Evolutionary conservation across 2,888 invertebrate genomes (phyloP), one percentile per base, ranked within the genome.

Genomic region (Myathropa florea): DNA sequence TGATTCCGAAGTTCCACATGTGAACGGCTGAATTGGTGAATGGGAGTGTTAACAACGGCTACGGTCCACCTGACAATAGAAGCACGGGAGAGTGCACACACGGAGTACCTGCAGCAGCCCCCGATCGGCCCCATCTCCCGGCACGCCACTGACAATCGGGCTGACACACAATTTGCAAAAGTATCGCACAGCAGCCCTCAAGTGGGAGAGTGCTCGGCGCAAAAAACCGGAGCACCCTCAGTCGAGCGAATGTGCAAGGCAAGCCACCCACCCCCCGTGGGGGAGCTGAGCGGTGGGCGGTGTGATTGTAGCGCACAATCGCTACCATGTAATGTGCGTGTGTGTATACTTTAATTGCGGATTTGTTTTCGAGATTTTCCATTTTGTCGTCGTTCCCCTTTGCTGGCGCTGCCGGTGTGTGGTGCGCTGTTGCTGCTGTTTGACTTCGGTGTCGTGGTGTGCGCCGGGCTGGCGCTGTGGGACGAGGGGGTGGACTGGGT

Each of bases 361-460:
- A 83, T 87, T 87, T 87, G 87, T 87, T 87, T 87, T 83, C 83
- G 68, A 87, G 83, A 87, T 87, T 87, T 86, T 83, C 82, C 87
- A 79, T 82, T 83, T 87, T 83, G 70, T 68, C 63, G 80, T 70
- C 76, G 64, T 68, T 23, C 12, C 14, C 9, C 61, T 60, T 73
- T 53, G 77, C 53, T 73, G 72, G 77, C 67, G 68, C 12, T 61
- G 64, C 39, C 33, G 63, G 55, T 78, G 61, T 61, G 78, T 75
- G 64, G 10, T 64, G 61, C 33, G 72, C 72, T 65, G 83, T 71
- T 79, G 64, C 65, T 65, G 87, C 79, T 76, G 53, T 87, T 83
- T 83, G 83, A 83, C 82, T 87, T 87, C 57, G 24, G 55, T 46
- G 70, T 78, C 23, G n/a, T 30, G 46, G 26, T 78, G 63, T 78